Evolutionary conservation across 2,888 invertebrate species (phyloP).

Genomic region (Crocallis elinguaria): DNA sequence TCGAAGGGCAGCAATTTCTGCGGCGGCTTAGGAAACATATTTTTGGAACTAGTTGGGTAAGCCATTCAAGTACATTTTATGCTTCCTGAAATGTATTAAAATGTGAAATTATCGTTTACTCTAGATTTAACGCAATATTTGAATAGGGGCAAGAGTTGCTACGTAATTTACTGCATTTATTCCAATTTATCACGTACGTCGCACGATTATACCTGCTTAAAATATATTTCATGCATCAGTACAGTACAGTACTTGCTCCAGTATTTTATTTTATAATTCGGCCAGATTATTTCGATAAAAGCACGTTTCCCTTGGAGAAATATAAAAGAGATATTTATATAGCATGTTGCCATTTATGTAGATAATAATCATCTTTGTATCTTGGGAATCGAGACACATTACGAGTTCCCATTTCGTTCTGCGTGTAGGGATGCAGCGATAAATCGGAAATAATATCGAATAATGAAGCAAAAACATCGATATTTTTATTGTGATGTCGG

Average conservation of each 20-base stretch:
- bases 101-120: too few species aligned
- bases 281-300: constrained; percentile 50
- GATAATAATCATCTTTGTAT: constrained; percentile 70
- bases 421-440: constrained; percentile 23
- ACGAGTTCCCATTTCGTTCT: constrained; percentile 51
- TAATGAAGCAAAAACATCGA: constrained; percentile 7
- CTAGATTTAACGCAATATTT: too few species aligned
- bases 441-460: constrained; percentile 14
- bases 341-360: constrained; percentile 61
- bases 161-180: constrained; percentile 44
- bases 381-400: constrained; percentile 64
- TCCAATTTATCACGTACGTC: constrained; percentile 58
- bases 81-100: too few species aligned
- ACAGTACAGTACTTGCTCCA: too few species aligned
- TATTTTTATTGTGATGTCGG: constrained; percentile 14
- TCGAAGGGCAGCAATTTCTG: too few species aligned
- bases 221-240: neutral
- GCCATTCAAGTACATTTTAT: too few species aligned
- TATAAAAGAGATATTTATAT: constrained; percentile 52
- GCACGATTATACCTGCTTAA: constrained; percentile 52
- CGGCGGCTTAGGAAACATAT: too few species aligned
- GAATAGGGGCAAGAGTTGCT: too few species aligned
- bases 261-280: constrained; percentile 60
- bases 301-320: constrained; percentile 46
- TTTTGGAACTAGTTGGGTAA: too few species aligned